Base-by-base conservation (phyloP, 2,797 vertebrate species). In the Hippoglossus hippoglossus region DNA sequence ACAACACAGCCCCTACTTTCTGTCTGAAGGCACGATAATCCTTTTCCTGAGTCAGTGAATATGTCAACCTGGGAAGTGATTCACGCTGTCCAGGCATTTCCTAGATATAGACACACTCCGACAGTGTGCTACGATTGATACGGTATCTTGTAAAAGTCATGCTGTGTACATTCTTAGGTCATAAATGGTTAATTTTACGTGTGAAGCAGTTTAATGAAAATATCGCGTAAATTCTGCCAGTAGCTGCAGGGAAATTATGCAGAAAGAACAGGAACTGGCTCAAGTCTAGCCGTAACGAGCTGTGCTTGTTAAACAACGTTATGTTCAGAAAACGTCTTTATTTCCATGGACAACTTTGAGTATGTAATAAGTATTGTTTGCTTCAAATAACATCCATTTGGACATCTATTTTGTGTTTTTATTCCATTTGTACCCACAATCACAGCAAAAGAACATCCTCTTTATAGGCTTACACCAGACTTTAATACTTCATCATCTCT, bases 381-480 rank as follows among this genome's bases (percentile, higher is more conserved):
- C 46, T 50, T 12, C 18, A 58, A 62, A 75, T 52, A 26, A 52
- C 16, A 25, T 41, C 58, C 58, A 58, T 59, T 19, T 9, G 2
- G 41, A 49, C 12, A n/a, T 28, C 21, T 69, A n/a, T 5, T 64
- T 53, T 59, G 15, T 53, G 8, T 57, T 74, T 68, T 57, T 65
- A 53, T 61, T 81, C 62, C 67, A 64, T 65, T 67, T 73, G 53
- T 64, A 49, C 18, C 28, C 63, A 58, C 62, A 81, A 84, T 87
- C 73, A 68, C 36, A n/a, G 67, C 56, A 71, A 78, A 78, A 82
- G 67, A 74, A 25, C 39, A 21, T 13, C 13, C 34, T 71, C 59
- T 69, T 84, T 74, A 72, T 73, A 70, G 59, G 77, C 78, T 86
- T 77, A 77, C 11, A 49, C 52, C 56, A 67, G 67, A 69, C 66